Evolutionary conservation across 2,888 invertebrate genomes (phyloP).

Genomic region (Oscheius sp.): DNA sequence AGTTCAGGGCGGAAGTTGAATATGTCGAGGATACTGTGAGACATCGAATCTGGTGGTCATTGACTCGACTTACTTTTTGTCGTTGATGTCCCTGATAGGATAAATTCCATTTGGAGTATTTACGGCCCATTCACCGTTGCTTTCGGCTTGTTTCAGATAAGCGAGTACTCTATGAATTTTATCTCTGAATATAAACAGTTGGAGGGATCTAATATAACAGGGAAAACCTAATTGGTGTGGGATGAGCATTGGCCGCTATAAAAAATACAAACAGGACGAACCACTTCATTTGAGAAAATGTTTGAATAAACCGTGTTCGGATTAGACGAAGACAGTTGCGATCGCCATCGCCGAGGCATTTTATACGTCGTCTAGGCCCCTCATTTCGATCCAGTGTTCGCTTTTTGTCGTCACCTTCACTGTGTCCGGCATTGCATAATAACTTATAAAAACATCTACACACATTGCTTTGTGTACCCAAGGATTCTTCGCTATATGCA

Average conservation of each 20-base stretch:
- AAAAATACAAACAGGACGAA: not conserved
- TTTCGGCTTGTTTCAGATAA: conserved; percentile 46
- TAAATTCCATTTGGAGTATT: conserved; percentile 62
- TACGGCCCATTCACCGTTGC: conserved; percentile 56
- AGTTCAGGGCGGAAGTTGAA: conserved; percentile 57
- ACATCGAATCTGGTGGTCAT: too few species aligned
- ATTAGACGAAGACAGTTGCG: not conserved
- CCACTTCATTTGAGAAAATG: not conserved
- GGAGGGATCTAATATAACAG: too few species aligned
- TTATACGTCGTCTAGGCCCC: conserved; percentile 9
- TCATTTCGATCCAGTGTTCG: conserved; percentile 30
- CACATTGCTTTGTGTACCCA: not conserved
- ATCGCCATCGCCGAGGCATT: conserved; percentile 9
- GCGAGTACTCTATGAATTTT: conserved; percentile 51
- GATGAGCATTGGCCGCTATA: conserved; percentile 21
- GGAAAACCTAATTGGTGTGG: conserved; percentile 33
- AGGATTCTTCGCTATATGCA: not conserved
- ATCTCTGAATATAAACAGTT: conserved; percentile 39
- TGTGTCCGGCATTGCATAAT: conserved; percentile 10
- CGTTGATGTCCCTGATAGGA: conserved; percentile 58
- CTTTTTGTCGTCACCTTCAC: conserved; percentile 6
- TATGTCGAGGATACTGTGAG: conserved; percentile 48
- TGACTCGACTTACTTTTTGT: conserved; percentile 29
- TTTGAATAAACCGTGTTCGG: not conserved
- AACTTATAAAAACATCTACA: too few species aligned